Percentiles rank a stretch among this genome's conserved stretches.
phyloP scores from a whole-genome alignment of 2,888 invertebrate species.

The Leptopilina myrica region DNA sequence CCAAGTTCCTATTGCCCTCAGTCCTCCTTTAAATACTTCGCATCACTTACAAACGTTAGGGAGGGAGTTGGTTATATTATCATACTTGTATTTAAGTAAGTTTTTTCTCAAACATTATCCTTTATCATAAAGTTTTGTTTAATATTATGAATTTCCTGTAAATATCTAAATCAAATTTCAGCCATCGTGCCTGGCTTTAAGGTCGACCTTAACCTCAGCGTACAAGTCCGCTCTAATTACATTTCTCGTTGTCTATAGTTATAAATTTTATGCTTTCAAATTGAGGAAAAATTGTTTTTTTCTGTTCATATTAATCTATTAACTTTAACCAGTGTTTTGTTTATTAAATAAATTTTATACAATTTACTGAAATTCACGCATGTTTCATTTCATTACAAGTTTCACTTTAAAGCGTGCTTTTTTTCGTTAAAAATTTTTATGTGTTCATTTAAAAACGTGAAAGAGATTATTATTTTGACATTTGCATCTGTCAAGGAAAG shows the following conservation, averaged over 20 bases:
- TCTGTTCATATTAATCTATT: background rate
- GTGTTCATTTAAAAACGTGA: background rate
- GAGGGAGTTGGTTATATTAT: slow-evolving; percentile 69
- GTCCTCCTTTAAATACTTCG: slow-evolving; percentile 68
- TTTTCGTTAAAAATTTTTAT: background rate
- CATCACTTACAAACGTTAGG: slow-evolving; percentile 63
- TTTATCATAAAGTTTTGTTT: background rate
- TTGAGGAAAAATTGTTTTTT: background rate
- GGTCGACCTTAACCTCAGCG: slow-evolving; percentile 69
- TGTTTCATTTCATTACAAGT: background rate
- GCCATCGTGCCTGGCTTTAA: slow-evolving; percentile 67
- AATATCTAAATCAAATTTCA: slow-evolving; percentile 54
- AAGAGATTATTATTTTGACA: background rate
- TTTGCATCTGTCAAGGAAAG: background rate
- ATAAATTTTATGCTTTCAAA: background rate
- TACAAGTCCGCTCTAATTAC: slow-evolving; percentile 44
- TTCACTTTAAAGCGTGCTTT: slow-evolving; percentile 19
- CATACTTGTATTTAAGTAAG: slow-evolving; percentile 73
- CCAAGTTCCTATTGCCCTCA: slow-evolving; percentile 58
- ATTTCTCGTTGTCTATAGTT: background rate
- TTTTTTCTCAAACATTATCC: slow-evolving; percentile 43
- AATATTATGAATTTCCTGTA: background rate
- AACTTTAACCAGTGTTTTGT: slow-evolving; percentile 9
- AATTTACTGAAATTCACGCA: background rate
- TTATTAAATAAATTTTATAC: background rate